phyloP scores from a whole-genome alignment of 2,113 vertebrate species.

The Elanus axillaris region DNA sequence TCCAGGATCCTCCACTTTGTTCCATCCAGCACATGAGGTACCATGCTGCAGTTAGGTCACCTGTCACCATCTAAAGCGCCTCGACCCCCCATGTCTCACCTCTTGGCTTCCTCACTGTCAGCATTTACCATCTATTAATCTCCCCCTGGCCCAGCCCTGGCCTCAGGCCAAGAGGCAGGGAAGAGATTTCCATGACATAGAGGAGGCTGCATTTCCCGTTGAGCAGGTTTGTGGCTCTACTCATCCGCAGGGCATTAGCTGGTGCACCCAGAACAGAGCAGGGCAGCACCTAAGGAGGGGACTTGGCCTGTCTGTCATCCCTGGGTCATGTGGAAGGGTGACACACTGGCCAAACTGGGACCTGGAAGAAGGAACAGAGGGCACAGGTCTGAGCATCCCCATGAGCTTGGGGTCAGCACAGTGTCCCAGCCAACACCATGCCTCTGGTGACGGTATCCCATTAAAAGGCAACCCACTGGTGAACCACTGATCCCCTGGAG shows the following conservation, averaged over 20 bases:
- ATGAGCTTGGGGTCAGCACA: not conserved
- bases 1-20: not conserved
- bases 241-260: accelerated
- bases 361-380: not conserved
- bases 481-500: not conserved
- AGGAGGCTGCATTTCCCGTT: not conserved
- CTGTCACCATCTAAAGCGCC: not conserved
- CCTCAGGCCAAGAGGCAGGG: not conserved
- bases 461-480: not conserved
- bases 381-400: not conserved
- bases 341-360: not conserved
- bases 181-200: not conserved
- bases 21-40: accelerated
- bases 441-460: not conserved
- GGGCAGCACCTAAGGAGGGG: not conserved
- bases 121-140: not conserved
- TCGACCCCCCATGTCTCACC: not conserved
- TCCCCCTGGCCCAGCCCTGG: not conserved
- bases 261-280: not conserved
- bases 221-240: not conserved
- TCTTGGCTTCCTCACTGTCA: not conserved
- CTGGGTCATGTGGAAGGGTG: not conserved
- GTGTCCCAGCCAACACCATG: not conserved
- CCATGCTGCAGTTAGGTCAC: not conserved
- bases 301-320: not conserved